Evolutionary conservation across 2,888 invertebrate genomes (phyloP).

Genomic region (Caenorhabditis virilis): DNA sequence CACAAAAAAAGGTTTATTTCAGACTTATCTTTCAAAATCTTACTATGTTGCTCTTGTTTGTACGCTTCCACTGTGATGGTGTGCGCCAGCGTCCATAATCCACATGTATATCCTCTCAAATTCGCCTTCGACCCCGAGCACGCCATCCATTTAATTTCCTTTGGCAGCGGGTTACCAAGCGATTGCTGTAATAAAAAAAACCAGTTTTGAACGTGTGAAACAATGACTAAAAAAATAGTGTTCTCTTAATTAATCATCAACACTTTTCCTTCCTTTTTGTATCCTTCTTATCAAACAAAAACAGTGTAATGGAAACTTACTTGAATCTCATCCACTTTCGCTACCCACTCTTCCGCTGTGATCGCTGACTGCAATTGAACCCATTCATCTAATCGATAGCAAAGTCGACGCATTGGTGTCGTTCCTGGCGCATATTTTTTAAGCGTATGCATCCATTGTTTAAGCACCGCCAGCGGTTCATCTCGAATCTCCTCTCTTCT

Average conservation of each 20-base stretch:
- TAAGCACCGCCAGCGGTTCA: slow-evolving; percentile 78
- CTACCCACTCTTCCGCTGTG: slow-evolving; percentile 70
- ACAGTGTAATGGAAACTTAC: slow-evolving; percentile 44
- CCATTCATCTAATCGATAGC: slow-evolving; percentile 75
- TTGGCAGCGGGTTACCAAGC: slow-evolving; percentile 65
- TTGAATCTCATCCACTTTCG: slow-evolving; percentile 68
- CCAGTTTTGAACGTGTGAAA: neutral
- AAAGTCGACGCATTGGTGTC: slow-evolving; percentile 75
- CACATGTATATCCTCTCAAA: slow-evolving; percentile 84
- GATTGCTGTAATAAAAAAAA: slow-evolving; percentile 42
- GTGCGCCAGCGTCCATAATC: slow-evolving; percentile 92
- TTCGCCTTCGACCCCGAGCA: slow-evolving; percentile 81
- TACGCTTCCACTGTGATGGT: slow-evolving; percentile 82
- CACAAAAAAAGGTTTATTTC: no score
- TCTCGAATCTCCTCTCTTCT: slow-evolving; percentile 77
- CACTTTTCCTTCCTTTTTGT: no score
- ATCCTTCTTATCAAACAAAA: neutral
- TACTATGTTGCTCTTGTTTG: slow-evolving; percentile 68
- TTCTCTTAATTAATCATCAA: no score
- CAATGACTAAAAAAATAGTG: neutral
- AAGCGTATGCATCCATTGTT: slow-evolving; percentile 78
- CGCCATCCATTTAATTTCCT: slow-evolving; percentile 75
- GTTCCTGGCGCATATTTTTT: slow-evolving; percentile 82
- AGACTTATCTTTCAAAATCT: no score
- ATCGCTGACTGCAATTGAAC: slow-evolving; percentile 69